Percentiles rank a stretch among this genome's conserved stretches.
Evolutionary conservation across 2,888 invertebrate genomes (phyloP).

Genomic region (Yponomeuta evonymella): DNA sequence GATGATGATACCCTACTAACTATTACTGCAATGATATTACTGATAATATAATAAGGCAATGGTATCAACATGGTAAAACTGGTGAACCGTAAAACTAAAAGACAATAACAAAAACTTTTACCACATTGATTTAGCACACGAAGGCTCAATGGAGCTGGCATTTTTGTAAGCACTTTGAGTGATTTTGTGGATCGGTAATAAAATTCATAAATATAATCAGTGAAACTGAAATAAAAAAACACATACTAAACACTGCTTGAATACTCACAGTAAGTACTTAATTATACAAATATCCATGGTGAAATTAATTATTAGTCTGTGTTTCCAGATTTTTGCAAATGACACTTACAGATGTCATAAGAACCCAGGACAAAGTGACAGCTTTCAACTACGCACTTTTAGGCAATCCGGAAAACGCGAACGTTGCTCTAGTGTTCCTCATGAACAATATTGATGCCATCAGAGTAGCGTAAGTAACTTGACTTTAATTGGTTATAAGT

Average conservation of each 20-base stretch:
- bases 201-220: too few species aligned
- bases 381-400: slow-evolving; percentile 60
- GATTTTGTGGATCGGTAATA: too few species aligned
- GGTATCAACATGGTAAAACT: too few species aligned
- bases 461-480: slow-evolving; percentile 50
- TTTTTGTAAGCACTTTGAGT: too few species aligned
- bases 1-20: too few species aligned
- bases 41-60: too few species aligned
- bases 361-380: slow-evolving; percentile 59
- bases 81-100: too few species aligned
- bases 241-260: not conserved
- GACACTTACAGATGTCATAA: slow-evolving; percentile 49
- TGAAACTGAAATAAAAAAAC: too few species aligned
- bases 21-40: too few species aligned
- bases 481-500: not conserved
- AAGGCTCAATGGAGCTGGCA: too few species aligned
- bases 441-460: slow-evolving; percentile 52
- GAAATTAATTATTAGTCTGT: not conserved
- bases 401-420: slow-evolving; percentile 50
- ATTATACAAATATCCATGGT: not conserved
- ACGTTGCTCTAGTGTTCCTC: slow-evolving; percentile 51
- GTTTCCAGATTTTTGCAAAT: slow-evolving; percentile 51
- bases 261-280: not conserved
- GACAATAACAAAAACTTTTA: too few species aligned
- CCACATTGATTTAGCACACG: too few species aligned